Percentiles rank a stretch among this genome's conserved stretches.
phyloP scores from a whole-genome alignment of 1,140 invertebrate species.

The Saxidomus purpurata region DNA sequence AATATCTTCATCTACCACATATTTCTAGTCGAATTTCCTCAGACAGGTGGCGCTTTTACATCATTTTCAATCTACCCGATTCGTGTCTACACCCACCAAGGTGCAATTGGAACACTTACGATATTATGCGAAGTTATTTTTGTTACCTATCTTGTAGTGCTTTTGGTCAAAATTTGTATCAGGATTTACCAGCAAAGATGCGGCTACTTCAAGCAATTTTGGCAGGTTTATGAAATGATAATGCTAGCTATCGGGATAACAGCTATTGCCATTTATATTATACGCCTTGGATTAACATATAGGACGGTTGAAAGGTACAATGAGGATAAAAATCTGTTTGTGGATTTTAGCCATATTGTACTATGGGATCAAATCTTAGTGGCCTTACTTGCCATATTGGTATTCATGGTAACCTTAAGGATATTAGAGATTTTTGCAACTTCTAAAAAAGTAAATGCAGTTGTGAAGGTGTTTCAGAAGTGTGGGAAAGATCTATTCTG shows the following conservation, averaged over 20 bases:
- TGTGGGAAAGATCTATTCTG: constrained; percentile 53
- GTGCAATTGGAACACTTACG: constrained; percentile 24
- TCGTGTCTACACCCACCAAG: constrained; percentile 48
- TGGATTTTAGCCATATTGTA: constrained; percentile 71
- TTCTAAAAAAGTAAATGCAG: constrained; percentile 48
- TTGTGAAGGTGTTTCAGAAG: constrained; percentile 44
- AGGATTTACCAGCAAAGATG: constrained; percentile 41
- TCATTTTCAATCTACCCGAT: constrained; percentile 56
- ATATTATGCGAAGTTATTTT: constrained; percentile 60
- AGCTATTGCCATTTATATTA: constrained; percentile 42
- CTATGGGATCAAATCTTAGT: constrained; percentile 66
- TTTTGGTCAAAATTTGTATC: constrained; percentile 30
- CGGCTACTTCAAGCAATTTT: constrained; percentile 62
- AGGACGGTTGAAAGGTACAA: constrained; percentile 48
- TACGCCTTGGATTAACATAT: constrained; percentile 24
- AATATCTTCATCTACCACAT: constrained; percentile 71
- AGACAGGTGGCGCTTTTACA: constrained; percentile 83
- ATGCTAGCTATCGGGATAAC: constrained; percentile 4
- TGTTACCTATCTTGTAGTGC: constrained; percentile 32
- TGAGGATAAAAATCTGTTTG: constrained; percentile 58
- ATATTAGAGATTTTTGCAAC: constrained; percentile 66
- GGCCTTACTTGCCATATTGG: constrained; percentile 51
- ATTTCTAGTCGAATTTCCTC: constrained; percentile 84
- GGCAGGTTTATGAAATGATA: constrained; percentile 65
- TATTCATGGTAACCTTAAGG: constrained; percentile 66